Evolutionary conservation across 2,113 vertebrate genomes (phyloP).

Genomic region (Ardeotis arabs): DNA sequence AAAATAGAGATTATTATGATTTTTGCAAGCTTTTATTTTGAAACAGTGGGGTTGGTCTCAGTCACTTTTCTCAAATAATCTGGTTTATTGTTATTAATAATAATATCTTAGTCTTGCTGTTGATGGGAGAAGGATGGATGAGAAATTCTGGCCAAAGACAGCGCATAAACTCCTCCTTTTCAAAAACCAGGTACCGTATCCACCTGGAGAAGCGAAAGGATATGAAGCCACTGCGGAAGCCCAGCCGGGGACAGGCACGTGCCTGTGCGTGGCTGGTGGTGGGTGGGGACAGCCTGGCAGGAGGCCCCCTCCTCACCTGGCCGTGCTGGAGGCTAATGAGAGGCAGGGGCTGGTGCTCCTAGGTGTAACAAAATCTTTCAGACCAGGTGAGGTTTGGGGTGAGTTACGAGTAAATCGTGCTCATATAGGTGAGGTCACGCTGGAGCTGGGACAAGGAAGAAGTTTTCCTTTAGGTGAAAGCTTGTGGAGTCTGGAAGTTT

Average conservation of each 20-base stretch:
- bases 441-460: not conserved
- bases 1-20: not conserved
- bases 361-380: not conserved
- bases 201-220: not conserved
- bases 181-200: not conserved
- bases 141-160: not conserved
- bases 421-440: rapidly evolving
- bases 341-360: not conserved
- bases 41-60: not conserved
- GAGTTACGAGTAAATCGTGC: not conserved
- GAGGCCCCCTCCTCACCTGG: not conserved
- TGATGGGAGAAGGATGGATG: not conserved
- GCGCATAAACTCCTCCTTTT: not conserved
- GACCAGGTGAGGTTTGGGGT: not conserved
- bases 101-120: not conserved
- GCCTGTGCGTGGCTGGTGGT: not conserved
- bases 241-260: rapidly evolving
- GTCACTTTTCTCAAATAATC: not conserved
- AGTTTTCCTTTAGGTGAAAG: not conserved
- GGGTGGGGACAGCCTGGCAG: not conserved
- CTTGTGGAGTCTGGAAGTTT: not conserved
- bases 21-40: not conserved
- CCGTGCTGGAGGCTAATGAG: rapidly evolving
- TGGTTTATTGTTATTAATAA: not conserved
- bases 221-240: not conserved